phyloP scores from a whole-genome alignment of 1,140 invertebrate species.

The Drosophila repleta region DNA sequence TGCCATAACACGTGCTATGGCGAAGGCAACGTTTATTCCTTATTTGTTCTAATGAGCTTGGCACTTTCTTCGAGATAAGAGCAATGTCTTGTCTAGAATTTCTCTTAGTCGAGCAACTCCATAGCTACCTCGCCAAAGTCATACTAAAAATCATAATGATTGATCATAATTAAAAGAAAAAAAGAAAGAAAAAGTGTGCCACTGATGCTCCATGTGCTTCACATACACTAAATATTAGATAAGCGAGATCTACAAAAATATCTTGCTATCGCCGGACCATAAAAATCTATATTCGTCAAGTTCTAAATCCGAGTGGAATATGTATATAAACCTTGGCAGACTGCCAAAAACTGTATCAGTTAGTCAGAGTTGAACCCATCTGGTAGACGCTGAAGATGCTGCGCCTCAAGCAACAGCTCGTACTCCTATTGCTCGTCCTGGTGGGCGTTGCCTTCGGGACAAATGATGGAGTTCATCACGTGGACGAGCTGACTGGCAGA shows the following conservation, averaged over 20 bases:
- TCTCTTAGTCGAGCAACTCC: no score
- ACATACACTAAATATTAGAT: no score
- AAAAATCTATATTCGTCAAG: neutral
- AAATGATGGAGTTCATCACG: slow-evolving; percentile 8
- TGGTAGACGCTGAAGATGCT: slow-evolving; percentile 16
- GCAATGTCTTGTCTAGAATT: neutral
- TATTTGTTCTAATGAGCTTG: slow-evolving; percentile 22
- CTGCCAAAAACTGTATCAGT: slow-evolving; percentile 13
- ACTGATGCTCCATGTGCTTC: no score
- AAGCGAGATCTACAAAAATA: neutral
- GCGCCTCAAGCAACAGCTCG: slow-evolving; percentile 6
- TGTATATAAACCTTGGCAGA: slow-evolving; percentile 28
- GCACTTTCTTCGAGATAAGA: slow-evolving; percentile 5
- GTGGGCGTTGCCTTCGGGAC: neutral
- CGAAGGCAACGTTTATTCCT: neutral
- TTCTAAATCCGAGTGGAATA: neutral
- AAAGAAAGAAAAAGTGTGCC: neutral
- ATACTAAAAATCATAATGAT: no score
- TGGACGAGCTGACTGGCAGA: slow-evolving; percentile 10
- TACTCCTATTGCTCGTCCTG: slow-evolving; percentile 17
- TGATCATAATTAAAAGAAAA: neutral
- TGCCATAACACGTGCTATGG: neutral
- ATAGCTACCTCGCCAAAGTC: no score
- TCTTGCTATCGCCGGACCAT: neutral
- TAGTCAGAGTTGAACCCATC: neutral